Conservation (phyloP, 2,797 vertebrate species). For the Carapus acus region DNA sequence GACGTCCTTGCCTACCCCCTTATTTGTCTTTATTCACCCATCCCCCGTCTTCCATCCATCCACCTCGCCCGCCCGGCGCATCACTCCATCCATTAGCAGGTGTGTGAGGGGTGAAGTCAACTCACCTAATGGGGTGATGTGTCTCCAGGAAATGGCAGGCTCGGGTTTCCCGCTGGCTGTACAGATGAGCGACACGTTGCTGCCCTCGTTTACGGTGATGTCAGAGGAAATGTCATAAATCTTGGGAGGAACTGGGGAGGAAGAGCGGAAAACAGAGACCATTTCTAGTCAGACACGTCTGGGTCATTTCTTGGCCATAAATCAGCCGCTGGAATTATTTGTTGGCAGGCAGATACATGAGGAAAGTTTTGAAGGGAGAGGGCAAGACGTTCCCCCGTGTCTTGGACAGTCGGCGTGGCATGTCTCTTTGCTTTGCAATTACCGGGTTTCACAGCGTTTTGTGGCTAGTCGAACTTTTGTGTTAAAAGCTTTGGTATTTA, state of each 20-base stretch:
- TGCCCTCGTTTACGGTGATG: constrained; percentile 92
- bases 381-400: too few species aligned
- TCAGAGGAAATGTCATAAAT: constrained; percentile 92
- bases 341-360: neutral
- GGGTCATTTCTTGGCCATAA: constrained; percentile 1
- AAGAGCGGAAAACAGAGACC: constrained; percentile 29
- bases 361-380: neutral
- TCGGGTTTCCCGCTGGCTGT: constrained; percentile 95
- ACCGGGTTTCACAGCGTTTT: constrained; percentile 48
- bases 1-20: constrained; percentile 13
- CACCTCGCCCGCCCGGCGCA: constrained; percentile 12
- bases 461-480: constrained; percentile 49
- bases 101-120: constrained; percentile 49
- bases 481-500: constrained; percentile 61
- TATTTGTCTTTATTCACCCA: constrained; percentile 39
- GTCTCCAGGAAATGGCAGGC: constrained; percentile 94
- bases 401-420: neutral
- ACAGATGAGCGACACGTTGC: constrained; percentile 91
- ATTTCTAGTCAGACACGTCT: too few species aligned
- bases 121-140: constrained; percentile 95
- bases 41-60: constrained; percentile 21
- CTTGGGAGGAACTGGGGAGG: constrained; percentile 88
- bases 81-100: constrained; percentile 29
- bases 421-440: constrained; percentile 32
- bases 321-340: neutral